Conservation (phyloP, 2,888 invertebrate genomes). For the Drosophila subquinaria region DNA sequence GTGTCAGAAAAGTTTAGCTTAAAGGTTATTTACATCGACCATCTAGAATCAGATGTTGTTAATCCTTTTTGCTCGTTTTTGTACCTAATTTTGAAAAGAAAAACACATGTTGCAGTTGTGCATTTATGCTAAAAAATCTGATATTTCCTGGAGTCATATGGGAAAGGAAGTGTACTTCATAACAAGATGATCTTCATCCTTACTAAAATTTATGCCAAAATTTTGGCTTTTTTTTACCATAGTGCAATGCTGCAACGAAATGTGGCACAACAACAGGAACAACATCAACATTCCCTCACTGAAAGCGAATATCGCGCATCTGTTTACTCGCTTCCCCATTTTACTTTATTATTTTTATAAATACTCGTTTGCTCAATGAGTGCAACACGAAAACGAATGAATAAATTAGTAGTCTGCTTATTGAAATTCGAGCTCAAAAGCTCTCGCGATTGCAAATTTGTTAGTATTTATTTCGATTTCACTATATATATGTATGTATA, state of each 20-base stretch:
- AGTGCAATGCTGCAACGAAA: slow-evolving; percentile 23
- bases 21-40: no score
- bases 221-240: no score
- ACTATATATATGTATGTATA: not conserved
- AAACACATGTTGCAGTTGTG: no score
- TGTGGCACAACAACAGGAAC: slow-evolving; percentile 42
- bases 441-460: not conserved
- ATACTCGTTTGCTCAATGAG: slow-evolving; percentile 3
- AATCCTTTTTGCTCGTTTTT: no score
- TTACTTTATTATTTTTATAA: not conserved
- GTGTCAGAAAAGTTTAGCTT: no score
- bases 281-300: slow-evolving; percentile 26
- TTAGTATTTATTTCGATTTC: not conserved
- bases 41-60: no score
- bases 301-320: slow-evolving; percentile 17
- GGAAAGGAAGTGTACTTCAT: no score
- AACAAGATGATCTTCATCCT: no score
- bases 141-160: no score
- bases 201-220: no score
- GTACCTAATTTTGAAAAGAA: no score
- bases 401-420: not conserved
- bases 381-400: slow-evolving; percentile 6
- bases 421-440: not conserved
- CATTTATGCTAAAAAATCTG: no score
- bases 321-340: not conserved